Evolutionary conservation across 2,113 vertebrate genomes (phyloP), one percentile per base, ranked within the genome.

Genomic region (Scolopax mira): DNA sequence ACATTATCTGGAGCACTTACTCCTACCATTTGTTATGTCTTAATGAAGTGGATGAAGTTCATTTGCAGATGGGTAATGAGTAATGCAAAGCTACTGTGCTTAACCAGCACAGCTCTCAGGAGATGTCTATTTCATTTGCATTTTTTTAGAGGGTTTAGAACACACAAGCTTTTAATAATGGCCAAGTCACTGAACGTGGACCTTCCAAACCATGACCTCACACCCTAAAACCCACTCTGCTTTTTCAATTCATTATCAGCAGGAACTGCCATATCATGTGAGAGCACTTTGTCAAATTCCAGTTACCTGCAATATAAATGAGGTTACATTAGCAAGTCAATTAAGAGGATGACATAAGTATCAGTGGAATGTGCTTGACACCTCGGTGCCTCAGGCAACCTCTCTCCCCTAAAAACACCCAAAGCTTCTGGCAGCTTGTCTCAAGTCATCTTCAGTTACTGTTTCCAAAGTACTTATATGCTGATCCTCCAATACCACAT

Each of bases 271-370:
- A 15, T 30, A 66, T 65, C 25, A 41, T 49, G 48, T 27, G 58
- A 78, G 10, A 87, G 31, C 28, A 33, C n/a, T 86, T 49, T 33
- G 73, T 37, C 66, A 61, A 33, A 73, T n/a, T 62, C 74, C 39
- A 77, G 28, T 31, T 61, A 78, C 14, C 33, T 60, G 62, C 60
- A 64, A 39, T 24, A 82, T 19, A 62, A 79, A 65, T 21, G 25
- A 93, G 54, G 39, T 82, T 51, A 89, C 44, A 74, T 89, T 85
- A 95, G 39, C 78, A 84, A 92, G 44, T 81, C 80, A 87, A 35
- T 30, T 23, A 79, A 65, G 39, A 90, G 22, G 18, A 75, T 61
- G 31, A 85, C 4, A 0, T 27, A 58, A 61, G n/a, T 42, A 42
- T 41, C 27, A 71, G 42, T 25, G 54, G 48, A 95, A 93, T 13